Evolutionary conservation across 2,113 vertebrate genomes (phyloP).

Genomic region (Crotalus viridis): DNA sequence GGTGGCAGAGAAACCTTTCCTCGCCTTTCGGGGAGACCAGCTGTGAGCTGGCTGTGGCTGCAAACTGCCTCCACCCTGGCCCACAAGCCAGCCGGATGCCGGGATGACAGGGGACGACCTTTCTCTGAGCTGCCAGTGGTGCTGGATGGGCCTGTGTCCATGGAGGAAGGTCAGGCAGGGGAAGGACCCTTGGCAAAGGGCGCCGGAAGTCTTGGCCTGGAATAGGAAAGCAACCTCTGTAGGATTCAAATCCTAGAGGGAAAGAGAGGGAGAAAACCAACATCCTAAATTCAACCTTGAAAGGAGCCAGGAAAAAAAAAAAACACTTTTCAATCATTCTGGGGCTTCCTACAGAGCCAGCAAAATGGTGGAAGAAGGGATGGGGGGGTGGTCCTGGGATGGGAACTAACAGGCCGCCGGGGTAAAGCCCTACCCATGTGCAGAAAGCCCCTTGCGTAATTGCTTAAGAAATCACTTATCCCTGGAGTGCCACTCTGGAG

Average conservation of each 20-base stretch:
- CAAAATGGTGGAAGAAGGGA: not conserved
- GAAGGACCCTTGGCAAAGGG: not conserved
- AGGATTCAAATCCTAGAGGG: not conserved
- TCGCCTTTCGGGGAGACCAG: not conserved
- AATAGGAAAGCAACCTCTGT: not conserved
- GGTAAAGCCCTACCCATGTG: not conserved
- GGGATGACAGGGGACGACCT: conserved; percentile 27
- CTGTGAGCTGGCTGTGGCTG: not conserved
- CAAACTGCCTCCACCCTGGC: conserved; percentile 13
- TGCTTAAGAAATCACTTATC: not conserved
- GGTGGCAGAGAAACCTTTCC: conserved; percentile 3
- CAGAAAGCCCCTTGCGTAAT: not conserved
- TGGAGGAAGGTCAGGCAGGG: not conserved
- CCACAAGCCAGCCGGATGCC: conserved; percentile 35
- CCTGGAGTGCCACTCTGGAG: not conserved
- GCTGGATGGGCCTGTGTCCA: not conserved
- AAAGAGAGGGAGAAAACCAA: not conserved
- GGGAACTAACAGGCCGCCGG: rapidly evolving
- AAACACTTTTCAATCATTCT: not conserved
- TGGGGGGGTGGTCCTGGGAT: not conserved
- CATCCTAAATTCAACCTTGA: not conserved
- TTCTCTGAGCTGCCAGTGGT: not conserved
- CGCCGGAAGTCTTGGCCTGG: not conserved
- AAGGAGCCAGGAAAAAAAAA: not conserved
- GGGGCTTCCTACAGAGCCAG: not conserved